These are phyloP conservation scores for Sardinella longiceps DNA, from an alignment of 2,797 vertebrate species.

Conservation along the genomic window DNA sequence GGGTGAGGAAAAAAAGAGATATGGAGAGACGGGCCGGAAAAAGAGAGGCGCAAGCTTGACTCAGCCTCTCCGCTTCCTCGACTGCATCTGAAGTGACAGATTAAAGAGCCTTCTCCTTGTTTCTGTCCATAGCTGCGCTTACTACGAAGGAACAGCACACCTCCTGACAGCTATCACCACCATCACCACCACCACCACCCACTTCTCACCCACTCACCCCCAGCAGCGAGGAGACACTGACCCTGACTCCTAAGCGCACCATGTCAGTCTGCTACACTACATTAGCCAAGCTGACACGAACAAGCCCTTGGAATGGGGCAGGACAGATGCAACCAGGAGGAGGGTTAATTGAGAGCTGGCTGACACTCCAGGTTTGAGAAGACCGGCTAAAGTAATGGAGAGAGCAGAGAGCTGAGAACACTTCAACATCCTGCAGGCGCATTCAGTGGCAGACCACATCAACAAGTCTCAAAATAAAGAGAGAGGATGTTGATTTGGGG, in stretches of 20 bases:
- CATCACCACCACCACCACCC: neutral
- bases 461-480: neutral
- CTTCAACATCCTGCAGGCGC: neutral
- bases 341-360: neutral
- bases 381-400: neutral
- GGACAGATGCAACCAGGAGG: neutral
- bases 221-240: neutral
- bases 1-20: neutral
- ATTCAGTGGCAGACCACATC: neutral
- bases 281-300: neutral
- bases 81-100: slow-evolving; percentile 33
- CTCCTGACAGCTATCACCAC: slow-evolving; percentile 15
- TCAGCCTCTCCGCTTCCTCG: neutral
- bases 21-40: neutral
- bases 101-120: slow-evolving; percentile 34
- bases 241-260: neutral
- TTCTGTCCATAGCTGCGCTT: slow-evolving; percentile 7
- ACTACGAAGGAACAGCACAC: neutral
- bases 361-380: neutral
- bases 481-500: neutral
- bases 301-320: neutral
- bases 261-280: neutral
- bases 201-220: neutral
- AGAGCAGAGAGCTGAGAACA: too few relatives aligned
- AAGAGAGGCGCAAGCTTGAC: slow-evolving; percentile 10